Evolutionary conservation across 2,797 vertebrate species (phyloP), one percentile per base, ranked within the genome.

Genomic region (Uromys caudimaculatus): DNA sequence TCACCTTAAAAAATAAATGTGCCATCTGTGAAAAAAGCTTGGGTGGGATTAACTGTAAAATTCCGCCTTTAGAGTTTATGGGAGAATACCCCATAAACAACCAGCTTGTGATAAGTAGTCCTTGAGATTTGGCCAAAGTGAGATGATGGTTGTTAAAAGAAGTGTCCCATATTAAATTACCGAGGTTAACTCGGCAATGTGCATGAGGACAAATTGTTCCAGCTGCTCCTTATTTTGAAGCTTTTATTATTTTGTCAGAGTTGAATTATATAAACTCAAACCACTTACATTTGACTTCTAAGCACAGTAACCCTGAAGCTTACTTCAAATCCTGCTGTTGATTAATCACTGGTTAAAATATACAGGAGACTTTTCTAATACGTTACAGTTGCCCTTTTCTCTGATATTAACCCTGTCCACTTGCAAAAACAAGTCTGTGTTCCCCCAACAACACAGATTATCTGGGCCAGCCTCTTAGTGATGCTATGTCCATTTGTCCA

Each of bases 221-320:
- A 96, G 47, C 62, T 90, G 19, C 87, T 94, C 29, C 50, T 17
- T 93, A 62, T 82, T 73, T 95, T 89, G 58, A 71, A 87, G n/a
- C 73, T 87, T 92, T 95, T 58, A 87, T 85, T 94, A 69, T 96
- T 95, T 94, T 86, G 84, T 95, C 92, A 87, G 78, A 95, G 58
- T 86, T 95, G 60, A 93, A 75, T 89, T 94, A 64, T 44, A 96
- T 84, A 97, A 96, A 91, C 85, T 64, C 32, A 27, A 52, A 91
- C 79, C 41, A 90, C 64, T 94, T 89, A 23, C 47, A 41, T 91
- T 95, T 90, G 87, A 93, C 75, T 79, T 93, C 1, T 38, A 94
- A 89, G 41, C 71, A 69, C 23, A 62, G 60, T 86, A 73, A 71
- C 23, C 86, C 83, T 84, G 50, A 83, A 89, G 56, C 58, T 89